Conservation (phyloP, 2,113 vertebrate genomes). For the Perognathus longimembris region DNA sequence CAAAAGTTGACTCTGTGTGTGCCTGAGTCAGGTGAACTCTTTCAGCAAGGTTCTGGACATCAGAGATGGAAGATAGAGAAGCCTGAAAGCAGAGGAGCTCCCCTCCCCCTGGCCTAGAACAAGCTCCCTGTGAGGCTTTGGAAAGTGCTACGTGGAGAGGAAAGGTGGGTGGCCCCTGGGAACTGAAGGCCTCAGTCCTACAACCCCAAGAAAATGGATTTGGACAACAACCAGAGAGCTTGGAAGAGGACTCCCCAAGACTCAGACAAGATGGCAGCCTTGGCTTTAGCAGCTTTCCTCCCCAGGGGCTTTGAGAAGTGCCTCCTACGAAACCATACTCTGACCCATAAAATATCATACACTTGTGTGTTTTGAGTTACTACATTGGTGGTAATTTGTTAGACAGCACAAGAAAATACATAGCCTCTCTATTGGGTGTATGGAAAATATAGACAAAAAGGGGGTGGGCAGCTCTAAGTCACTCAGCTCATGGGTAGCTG, state of each 20-base stretch:
- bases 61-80: not conserved
- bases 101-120: not conserved
- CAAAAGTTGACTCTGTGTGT: not conserved
- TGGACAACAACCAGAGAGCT: not conserved
- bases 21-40: not conserved
- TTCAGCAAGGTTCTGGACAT: not conserved
- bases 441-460: not conserved
- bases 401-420: not conserved
- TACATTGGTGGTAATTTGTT: not conserved
- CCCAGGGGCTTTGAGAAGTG: not conserved
- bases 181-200: not conserved
- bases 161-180: not conserved
- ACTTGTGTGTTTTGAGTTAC: not conserved
- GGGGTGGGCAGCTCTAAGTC: not conserved
- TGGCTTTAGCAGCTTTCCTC: not conserved
- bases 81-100: not conserved
- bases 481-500: not conserved
- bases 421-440: rapidly evolving
- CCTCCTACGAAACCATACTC: not conserved
- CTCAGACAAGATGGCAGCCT: not conserved
- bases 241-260: not conserved
- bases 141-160: not conserved
- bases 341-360: not conserved
- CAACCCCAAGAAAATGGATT: not conserved
- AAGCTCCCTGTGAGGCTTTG: not conserved